These are phyloP conservation scores for Melanaphis sacchari DNA, from an alignment of 1,140 invertebrate genomes.

Conservation along the genomic window DNA sequence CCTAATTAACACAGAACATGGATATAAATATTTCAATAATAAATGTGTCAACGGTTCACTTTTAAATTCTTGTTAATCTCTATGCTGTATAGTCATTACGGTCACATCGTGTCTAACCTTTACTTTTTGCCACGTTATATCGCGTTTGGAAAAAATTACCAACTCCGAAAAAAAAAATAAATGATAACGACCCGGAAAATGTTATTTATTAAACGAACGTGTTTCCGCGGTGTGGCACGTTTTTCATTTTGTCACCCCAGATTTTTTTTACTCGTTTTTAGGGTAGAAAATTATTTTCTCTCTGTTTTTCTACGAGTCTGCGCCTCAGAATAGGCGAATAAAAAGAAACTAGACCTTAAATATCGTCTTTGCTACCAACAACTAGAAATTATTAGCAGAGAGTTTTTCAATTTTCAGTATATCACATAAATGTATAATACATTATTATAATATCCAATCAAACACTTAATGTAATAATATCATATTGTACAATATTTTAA, in stretches of 20 bases:
- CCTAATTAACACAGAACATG: neutral
- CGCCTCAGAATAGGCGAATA: neutral
- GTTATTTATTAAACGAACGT: constrained; percentile 56
- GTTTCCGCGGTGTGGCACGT: constrained; percentile 37
- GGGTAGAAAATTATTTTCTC: constrained; percentile 36
- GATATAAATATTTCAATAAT: constrained; percentile 9
- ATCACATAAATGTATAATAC: neutral
- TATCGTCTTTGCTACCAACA: neutral
- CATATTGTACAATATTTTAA: no score
- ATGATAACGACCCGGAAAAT: constrained; percentile 50
- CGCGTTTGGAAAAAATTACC: constrained; percentile 38
- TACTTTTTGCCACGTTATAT: constrained; percentile 26
- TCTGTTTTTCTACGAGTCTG: neutral
- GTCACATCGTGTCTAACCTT: constrained; percentile 28
- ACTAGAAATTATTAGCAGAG: neutral
- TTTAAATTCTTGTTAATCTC: constrained; percentile 25
- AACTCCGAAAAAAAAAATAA: constrained; percentile 23
- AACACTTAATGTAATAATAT: no score
- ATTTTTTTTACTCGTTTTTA: constrained; percentile 36
- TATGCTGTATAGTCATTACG: constrained; percentile 19
- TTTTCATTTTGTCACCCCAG: constrained; percentile 54
- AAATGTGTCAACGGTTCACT: constrained; percentile 24
- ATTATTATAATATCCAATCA: no score
- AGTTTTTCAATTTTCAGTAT: neutral
- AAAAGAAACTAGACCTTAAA: constrained; percentile 21